Conservation (phyloP, 2,113 vertebrate species). For the Nibea coibor region DNA sequence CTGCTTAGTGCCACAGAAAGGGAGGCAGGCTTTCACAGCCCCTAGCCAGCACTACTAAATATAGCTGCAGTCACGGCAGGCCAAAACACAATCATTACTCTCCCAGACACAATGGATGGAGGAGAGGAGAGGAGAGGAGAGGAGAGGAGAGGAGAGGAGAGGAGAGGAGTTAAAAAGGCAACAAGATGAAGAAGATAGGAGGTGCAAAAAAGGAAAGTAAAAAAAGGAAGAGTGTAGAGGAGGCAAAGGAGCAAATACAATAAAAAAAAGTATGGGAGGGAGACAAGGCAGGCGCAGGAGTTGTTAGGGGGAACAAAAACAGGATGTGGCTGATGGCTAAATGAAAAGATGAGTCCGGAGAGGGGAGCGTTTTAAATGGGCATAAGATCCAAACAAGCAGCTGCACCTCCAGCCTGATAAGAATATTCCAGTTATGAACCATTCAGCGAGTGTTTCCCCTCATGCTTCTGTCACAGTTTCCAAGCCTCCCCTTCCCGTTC, state of each 20-base stretch:
- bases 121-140: conserved; percentile 13
- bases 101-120: conserved; percentile 68
- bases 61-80: conserved; percentile 73
- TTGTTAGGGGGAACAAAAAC: conserved; percentile 23
- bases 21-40: conserved; percentile 67
- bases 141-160: conserved; percentile 3
- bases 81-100: conserved; percentile 80
- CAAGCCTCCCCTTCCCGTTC: background rate
- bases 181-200: conserved; percentile 1
- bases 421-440: background rate
- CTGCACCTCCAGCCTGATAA: conserved; percentile 8
- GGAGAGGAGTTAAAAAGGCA: background rate
- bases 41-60: conserved; percentile 74
- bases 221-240: background rate
- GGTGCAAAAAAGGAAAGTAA: background rate
- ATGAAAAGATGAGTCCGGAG: conserved; percentile 31
- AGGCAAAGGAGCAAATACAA: conserved; percentile 17
- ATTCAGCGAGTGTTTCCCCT: background rate
- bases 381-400: conserved; percentile 17
- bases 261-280: conserved; percentile 25
- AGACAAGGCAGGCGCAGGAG: background rate
- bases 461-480: background rate
- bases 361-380: background rate
- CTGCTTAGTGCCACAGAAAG: conserved; percentile 62
- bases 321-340: conserved; percentile 33